phyloP scores from a whole-genome alignment of 2,797 vertebrate genomes.

The Argyrosomus regius region DNA sequence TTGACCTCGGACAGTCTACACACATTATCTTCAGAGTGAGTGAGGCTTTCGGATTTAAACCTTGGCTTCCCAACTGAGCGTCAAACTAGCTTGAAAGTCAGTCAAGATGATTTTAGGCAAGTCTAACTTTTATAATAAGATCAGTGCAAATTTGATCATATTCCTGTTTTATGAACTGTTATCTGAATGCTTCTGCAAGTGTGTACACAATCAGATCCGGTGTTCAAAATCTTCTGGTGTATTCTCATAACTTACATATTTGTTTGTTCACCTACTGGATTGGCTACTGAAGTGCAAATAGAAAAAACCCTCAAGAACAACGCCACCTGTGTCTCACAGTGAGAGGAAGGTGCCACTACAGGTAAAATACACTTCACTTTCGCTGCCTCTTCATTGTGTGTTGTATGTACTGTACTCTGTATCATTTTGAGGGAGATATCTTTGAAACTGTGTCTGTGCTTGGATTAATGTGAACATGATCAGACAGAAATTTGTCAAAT shows the following conservation, averaged over 20 bases:
- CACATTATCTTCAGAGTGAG: constrained; percentile 16
- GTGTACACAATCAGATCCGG: not conserved
- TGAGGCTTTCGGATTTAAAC: constrained; percentile 38
- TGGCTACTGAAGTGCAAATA: not conserved
- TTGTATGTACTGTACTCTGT: constrained; percentile 7
- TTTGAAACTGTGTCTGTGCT: constrained; percentile 1
- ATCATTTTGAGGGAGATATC: constrained; percentile 27
- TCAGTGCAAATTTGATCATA: constrained; percentile 3
- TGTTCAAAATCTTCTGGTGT: not conserved
- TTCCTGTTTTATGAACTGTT: not conserved
- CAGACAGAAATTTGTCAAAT: constrained; percentile 35
- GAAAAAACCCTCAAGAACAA: not conserved
- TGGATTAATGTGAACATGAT: constrained; percentile 42
- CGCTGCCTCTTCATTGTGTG: not conserved
- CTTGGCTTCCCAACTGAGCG: constrained; percentile 13
- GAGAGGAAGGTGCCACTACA: constrained; percentile 3
- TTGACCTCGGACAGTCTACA: constrained; percentile 51
- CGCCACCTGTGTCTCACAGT: not conserved
- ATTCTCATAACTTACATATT: not conserved
- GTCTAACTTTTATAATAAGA: not conserved
- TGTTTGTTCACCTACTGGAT: not conserved
- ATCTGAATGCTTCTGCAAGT: constrained; percentile 18
- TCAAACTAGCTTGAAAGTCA: constrained; percentile 9
- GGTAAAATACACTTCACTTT: constrained; percentile 12
- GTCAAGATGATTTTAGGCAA: constrained; percentile 34